Evolutionary conservation across 2,888 invertebrate species (phyloP).

Genomic region (Cephus spinipes): DNA sequence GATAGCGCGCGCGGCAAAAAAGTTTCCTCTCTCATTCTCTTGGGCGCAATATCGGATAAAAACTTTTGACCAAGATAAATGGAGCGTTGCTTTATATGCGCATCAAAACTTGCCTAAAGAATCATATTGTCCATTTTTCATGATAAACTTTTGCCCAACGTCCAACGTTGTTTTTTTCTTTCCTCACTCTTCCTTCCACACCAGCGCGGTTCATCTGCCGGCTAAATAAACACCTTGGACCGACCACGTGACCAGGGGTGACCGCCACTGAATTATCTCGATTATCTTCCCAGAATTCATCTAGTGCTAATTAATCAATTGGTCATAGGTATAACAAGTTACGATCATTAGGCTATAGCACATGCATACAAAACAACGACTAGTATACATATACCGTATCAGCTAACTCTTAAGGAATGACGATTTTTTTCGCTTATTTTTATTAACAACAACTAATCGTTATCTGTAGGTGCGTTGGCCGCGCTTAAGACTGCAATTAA

Average conservation of each 20-base stretch:
- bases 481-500: neutral
- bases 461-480: neutral
- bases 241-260: neutral
- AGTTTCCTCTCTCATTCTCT: slow-evolving; percentile 20
- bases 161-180: slow-evolving; percentile 20
- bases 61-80: slow-evolving; percentile 45
- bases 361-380: neutral
- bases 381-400: neutral
- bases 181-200: neutral
- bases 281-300: neutral
- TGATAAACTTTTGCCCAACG: slow-evolving; percentile 25
- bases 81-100: slow-evolving; percentile 22
- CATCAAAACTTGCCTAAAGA: slow-evolving; percentile 19
- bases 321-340: neutral
- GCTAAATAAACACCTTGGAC: neutral
- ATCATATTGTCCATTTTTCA: slow-evolving; percentile 33
- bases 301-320: neutral
- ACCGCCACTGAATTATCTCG: neutral
- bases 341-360: too few relatives aligned
- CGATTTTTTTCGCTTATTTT: neutral
- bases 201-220: neutral
- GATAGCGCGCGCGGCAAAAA: slow-evolving; percentile 7
- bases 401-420: neutral
- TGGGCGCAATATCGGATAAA: slow-evolving; percentile 38
- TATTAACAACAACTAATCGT: neutral